A percentile compares a stretch with the other conserved stretches of the same genome.
These are phyloP conservation scores for Fringilla coelebs DNA, from an alignment of 2,797 vertebrate species.

Conservation along the genomic window DNA sequence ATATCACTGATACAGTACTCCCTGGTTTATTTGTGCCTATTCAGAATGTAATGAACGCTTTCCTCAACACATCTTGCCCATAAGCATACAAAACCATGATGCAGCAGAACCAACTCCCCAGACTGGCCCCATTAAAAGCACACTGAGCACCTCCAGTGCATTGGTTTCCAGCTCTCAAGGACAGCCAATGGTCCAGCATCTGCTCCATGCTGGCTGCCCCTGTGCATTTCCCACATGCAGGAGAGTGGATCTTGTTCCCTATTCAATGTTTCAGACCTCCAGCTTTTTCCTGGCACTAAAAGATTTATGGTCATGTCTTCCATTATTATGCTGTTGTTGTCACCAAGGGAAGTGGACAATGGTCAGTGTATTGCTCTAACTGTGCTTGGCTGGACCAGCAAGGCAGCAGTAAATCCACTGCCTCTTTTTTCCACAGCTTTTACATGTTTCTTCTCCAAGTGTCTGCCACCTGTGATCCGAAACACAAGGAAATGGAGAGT, in stretches of 20 bases:
- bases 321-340: background rate
- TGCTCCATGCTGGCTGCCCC: background rate
- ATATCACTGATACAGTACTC: background rate
- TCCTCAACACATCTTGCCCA: background rate
- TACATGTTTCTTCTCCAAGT: background rate
- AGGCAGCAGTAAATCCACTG: background rate
- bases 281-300: background rate
- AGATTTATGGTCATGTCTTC: background rate
- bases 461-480: background rate
- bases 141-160: background rate
- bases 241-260: background rate
- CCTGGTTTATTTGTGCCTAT: constrained; percentile 6
- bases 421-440: background rate
- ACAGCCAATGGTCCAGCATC: fast-evolving
- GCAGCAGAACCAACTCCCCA: background rate
- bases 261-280: background rate
- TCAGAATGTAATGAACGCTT: background rate
- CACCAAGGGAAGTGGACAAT: background rate
- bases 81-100: background rate
- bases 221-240: fast-evolving
- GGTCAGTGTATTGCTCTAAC: background rate
- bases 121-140: background rate
- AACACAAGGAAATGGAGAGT: background rate
- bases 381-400: background rate
- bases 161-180: background rate